Percentiles rank a stretch among this genome's conserved stretches.
phyloP scores from a whole-genome alignment of 2,113 vertebrate genomes.

The Lethenteron reissneri region DNA sequence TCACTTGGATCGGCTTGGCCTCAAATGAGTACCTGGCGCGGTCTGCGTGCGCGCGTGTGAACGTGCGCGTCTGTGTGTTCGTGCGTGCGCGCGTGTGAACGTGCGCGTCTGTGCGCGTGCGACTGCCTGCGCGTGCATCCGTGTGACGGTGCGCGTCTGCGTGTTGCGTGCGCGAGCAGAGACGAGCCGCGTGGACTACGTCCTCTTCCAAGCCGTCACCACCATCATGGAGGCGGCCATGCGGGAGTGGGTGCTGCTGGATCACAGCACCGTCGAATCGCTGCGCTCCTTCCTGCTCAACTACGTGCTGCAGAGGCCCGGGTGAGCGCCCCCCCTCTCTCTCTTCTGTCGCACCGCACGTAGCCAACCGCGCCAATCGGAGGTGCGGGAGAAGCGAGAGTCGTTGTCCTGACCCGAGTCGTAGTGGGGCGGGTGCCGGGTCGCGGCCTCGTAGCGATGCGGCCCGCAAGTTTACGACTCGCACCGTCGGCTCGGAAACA shows the following conservation, averaged over 20 bases:
- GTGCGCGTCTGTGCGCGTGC: too few species aligned
- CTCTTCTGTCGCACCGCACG: conserved; percentile 3
- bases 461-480: background rate
- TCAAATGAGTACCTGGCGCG: too few species aligned
- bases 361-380: background rate
- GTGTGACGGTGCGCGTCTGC: too few species aligned
- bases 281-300: conserved; percentile 87
- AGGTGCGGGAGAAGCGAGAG: background rate
- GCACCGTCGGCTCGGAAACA: too few species aligned
- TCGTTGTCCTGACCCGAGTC: background rate
- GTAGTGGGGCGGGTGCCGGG: background rate
- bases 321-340: conserved; percentile 31
- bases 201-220: conserved; percentile 93
- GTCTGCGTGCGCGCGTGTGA: too few species aligned
- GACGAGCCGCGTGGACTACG: conserved; percentile 98
- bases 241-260: conserved; percentile 87
- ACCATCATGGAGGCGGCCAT: conserved; percentile 97
- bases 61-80: too few species aligned
- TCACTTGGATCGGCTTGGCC: too few species aligned
- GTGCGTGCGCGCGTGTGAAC: too few species aligned
- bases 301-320: conserved; percentile 92
- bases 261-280: conserved; percentile 83
- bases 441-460: background rate
- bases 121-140: too few species aligned
- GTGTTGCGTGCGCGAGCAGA: conserved; percentile 25